phyloP scores from a whole-genome alignment of 1,140 invertebrate species.

The Chymomyza costata region DNA sequence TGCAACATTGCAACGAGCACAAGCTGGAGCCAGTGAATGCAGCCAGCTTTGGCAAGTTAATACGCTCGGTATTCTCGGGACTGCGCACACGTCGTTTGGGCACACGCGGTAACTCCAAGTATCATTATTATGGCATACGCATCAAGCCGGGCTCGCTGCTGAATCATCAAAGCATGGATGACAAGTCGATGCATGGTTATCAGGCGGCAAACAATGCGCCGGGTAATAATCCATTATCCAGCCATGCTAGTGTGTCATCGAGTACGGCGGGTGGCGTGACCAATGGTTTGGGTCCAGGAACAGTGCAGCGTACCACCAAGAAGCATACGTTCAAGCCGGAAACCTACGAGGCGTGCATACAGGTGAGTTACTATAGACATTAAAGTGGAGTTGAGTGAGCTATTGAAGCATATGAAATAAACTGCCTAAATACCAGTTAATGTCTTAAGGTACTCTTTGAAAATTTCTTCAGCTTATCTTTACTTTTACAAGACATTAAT shows the following conservation, averaged over 20 bases:
- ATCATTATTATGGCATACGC: constrained; percentile 99
- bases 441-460: too few species aligned
- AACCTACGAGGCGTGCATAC: constrained; percentile 72
- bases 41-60: constrained; percentile 99
- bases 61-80: constrained; percentile 97
- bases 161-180: constrained; percentile 77
- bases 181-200: constrained; percentile 55
- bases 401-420: too few species aligned
- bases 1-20: constrained; percentile 94
- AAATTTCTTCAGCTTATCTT: too few species aligned
- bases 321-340: constrained; percentile 71
- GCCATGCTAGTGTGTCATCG: too few species aligned
- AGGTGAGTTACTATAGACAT: too few species aligned
- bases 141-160: constrained; percentile 92
- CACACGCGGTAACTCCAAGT: constrained; percentile 99
- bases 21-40: constrained; percentile 99
- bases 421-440: too few species aligned
- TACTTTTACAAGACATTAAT: too few species aligned
- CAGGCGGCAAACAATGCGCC: constrained; percentile 25
- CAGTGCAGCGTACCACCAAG: constrained; percentile 26
- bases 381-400: too few species aligned
- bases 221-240: too few species aligned
- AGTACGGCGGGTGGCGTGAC: too few species aligned
- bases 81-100: constrained; percentile 94
- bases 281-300: constrained; percentile 1